phyloP scores from a whole-genome alignment of 2,797 vertebrate species.

The Centroberyx gerrardi region DNA sequence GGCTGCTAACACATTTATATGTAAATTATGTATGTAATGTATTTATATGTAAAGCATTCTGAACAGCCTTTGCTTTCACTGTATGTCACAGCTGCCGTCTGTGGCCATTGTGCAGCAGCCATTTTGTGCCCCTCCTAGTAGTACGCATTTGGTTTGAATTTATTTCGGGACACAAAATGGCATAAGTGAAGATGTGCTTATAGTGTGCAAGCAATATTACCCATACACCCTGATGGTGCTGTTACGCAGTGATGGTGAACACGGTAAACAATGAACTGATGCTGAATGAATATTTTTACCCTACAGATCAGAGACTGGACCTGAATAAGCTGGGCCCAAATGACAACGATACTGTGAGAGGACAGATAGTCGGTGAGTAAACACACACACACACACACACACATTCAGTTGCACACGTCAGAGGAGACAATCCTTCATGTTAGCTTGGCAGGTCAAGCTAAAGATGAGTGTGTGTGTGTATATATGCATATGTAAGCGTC shows the following conservation, averaged over 20 bases:
- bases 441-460: not conserved
- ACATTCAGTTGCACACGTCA: not conserved
- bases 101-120: not conserved
- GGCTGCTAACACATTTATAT: not conserved
- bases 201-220: too few species aligned
- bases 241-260: not conserved
- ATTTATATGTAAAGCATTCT: slow-evolving; percentile 2
- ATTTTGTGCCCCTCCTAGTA: not conserved
- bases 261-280: too few species aligned
- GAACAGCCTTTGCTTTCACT: not conserved
- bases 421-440: not conserved
- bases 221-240: too few species aligned
- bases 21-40: too few species aligned
- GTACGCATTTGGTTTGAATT: not conserved
- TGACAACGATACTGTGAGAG: slow-evolving; percentile 96
- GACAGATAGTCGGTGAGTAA: slow-evolving; percentile 96
- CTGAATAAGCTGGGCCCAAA: slow-evolving; percentile 96
- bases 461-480: not conserved
- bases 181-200: not conserved
- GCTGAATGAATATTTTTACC: not conserved
- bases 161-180: not conserved
- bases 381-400: not conserved
- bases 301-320: slow-evolving; percentile 94
- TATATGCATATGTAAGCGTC: not conserved
- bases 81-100: not conserved